Conservation (phyloP, 2,113 vertebrate species). For the Paratilapia polleni region DNA sequence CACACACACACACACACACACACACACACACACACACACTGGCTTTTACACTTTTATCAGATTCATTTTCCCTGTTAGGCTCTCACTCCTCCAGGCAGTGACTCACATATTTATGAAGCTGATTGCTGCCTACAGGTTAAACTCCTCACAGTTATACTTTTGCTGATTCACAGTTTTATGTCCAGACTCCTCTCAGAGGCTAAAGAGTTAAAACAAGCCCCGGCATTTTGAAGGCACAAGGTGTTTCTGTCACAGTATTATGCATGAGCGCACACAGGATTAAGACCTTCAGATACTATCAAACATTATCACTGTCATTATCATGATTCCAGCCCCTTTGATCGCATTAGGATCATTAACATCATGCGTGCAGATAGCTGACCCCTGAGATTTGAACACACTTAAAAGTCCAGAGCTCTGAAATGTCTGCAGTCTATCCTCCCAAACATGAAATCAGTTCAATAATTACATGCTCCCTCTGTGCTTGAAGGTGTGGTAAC, state of each 20-base stretch:
- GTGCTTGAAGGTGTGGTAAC: background rate
- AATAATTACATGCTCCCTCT: slow-evolving; percentile 3
- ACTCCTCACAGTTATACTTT: background rate
- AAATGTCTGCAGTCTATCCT: background rate
- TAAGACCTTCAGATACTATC: background rate
- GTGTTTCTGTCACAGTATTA: background rate
- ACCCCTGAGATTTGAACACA: background rate
- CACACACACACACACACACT: background rate
- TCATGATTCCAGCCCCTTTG: background rate
- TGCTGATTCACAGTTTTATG: background rate
- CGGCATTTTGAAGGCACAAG: background rate
- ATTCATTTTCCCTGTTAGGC: background rate
- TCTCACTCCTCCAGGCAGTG: background rate
- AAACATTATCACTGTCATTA: background rate
- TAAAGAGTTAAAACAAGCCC: background rate
- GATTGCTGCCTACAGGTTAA: background rate
- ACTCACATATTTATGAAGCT: slow-evolving; percentile 18
- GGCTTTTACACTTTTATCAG: background rate
- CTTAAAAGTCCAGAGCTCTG: background rate
- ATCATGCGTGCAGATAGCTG: background rate
- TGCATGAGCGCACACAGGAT: background rate
- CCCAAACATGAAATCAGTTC: background rate
- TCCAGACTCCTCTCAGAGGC: background rate
- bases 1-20: background rate
- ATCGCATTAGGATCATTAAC: slow-evolving; percentile 1